These are phyloP conservation scores for Idaea dimidiata DNA, from an alignment of 2,888 invertebrate genomes.

Conservation along the genomic window DNA sequence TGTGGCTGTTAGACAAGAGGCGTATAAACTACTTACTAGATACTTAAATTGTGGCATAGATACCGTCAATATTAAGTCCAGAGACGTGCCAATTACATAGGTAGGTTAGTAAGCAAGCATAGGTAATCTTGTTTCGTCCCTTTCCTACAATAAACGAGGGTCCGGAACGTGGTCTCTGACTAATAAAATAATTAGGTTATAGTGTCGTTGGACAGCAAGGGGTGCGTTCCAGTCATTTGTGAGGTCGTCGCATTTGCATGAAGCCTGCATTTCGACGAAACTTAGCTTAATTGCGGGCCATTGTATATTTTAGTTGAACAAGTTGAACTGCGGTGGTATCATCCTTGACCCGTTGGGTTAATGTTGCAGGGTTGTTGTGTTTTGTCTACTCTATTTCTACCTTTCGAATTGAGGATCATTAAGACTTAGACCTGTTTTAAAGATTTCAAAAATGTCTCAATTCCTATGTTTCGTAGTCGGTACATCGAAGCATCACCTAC, in stretches of 20 bases:
- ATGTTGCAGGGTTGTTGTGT: background rate
- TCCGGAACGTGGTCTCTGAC: conserved; percentile 32
- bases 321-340: background rate
- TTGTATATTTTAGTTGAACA: conserved; percentile 12
- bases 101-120: conserved; percentile 12
- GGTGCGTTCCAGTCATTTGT: conserved; percentile 21
- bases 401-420: background rate
- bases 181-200: conserved; percentile 56
- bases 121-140: conserved; percentile 31
- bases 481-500: no score
- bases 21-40: no score
- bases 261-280: conserved; percentile 26
- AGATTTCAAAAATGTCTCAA: no score
- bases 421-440: no score
- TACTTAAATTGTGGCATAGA: no score
- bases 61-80: conserved; percentile 21
- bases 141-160: conserved; percentile 31
- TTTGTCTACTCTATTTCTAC: background rate
- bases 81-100: conserved; percentile 34
- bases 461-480: no score
- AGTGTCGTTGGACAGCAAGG: conserved; percentile 15
- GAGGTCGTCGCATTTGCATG: conserved; percentile 29
- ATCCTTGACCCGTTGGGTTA: background rate
- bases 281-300: conserved; percentile 22
- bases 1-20: no score